Evolutionary conservation across 2,113 vertebrate genomes (phyloP).

Genomic region (Trichomycterus rosablanca): DNA sequence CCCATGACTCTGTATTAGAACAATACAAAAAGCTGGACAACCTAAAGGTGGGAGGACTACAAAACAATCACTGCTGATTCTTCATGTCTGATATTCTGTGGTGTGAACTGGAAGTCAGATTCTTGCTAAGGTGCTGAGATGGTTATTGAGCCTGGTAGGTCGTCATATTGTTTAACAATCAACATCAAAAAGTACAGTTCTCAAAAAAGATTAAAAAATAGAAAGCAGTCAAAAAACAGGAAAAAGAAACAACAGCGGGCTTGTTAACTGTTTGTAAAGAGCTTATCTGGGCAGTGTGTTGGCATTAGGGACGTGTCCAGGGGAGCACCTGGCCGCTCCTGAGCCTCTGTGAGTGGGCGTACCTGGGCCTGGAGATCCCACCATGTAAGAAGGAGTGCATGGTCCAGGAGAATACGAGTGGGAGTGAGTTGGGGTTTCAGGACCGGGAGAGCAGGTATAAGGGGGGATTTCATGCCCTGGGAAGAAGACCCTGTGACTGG

Average conservation of each 20-base stretch:
- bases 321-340: conserved; percentile 61
- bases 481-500: conserved; percentile 78
- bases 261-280: not conserved
- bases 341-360: conserved; percentile 62
- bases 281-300: conserved; percentile 77
- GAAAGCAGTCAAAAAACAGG: not conserved
- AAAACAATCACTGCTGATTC: no score
- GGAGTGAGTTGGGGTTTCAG: conserved; percentile 55
- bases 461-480: conserved; percentile 78
- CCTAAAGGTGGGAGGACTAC: no score
- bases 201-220: not conserved
- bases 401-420: conserved; percentile 56
- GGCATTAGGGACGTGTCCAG: conserved; percentile 63
- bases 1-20: no score
- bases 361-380: conserved; percentile 51
- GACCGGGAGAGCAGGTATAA: conserved; percentile 67
- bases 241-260: not conserved
- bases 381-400: conserved; percentile 59
- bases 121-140: no score
- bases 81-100: no score
- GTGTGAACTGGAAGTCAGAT: no score
- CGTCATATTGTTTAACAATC: no score
- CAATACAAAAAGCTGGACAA: no score
- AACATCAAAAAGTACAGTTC: no score
- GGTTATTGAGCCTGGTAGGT: no score